Evolutionary conservation across 2,113 vertebrate genomes (phyloP).

Genomic region (Prionailurus viverrinus): DNA sequence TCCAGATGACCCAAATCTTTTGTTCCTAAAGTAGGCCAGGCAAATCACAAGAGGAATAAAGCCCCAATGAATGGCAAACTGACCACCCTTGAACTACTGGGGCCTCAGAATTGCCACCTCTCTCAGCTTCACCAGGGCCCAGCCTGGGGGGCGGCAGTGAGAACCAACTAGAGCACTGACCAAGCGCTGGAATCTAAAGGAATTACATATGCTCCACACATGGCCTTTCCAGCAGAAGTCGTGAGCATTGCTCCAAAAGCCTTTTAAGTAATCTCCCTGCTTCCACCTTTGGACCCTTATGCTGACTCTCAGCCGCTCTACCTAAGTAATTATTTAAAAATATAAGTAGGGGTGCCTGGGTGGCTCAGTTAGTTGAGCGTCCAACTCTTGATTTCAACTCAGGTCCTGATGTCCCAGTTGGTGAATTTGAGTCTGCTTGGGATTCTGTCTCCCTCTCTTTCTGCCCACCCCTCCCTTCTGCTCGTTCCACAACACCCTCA

Average conservation of each 20-base stretch:
- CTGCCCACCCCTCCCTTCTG: no score
- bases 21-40: constrained; percentile 87
- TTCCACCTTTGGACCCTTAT: background rate
- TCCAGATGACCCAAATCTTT: constrained; percentile 72
- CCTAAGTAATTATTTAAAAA: background rate
- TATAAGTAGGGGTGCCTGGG: background rate
- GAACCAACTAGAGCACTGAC: accelerated
- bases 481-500: no score
- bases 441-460: no score
- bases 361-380: no score
- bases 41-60: constrained; percentile 96
- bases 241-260: background rate
- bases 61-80: constrained; percentile 95
- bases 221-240: constrained; percentile 55
- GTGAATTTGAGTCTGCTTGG: no score
- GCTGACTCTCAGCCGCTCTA: background rate
- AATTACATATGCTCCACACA: accelerated
- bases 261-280: background rate
- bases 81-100: constrained; percentile 93
- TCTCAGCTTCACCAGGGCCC: constrained; percentile 92
- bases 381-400: no score
- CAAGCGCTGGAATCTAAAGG: accelerated
- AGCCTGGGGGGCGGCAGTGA: accelerated
- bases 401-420: no score
- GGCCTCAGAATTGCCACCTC: constrained; percentile 94